These are phyloP conservation scores for Orchesellides sinensis DNA, from an alignment of 2,888 invertebrate species.

Conservation along the genomic window DNA sequence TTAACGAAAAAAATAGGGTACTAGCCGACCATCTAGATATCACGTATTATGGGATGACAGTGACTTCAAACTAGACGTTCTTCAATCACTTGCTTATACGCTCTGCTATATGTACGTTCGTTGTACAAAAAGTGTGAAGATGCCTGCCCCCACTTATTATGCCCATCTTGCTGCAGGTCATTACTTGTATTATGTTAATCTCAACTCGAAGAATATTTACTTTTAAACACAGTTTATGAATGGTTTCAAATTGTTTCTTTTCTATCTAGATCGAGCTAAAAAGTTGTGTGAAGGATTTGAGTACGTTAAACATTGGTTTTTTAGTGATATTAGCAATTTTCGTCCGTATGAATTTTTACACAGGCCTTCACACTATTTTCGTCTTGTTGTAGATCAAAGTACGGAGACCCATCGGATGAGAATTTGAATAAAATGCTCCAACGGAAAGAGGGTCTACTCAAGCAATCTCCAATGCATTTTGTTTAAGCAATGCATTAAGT, in stretches of 20 bases:
- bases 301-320: slow-evolving; percentile 18
- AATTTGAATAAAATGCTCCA: slow-evolving; percentile 37
- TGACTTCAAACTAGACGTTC: slow-evolving; percentile 83
- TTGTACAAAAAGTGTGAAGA: slow-evolving; percentile 82
- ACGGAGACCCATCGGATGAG: slow-evolving; percentile 5
- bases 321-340: not conserved
- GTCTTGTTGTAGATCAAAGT: slow-evolving; percentile 5
- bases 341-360: not conserved
- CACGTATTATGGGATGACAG: slow-evolving; percentile 90
- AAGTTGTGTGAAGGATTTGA: slow-evolving; percentile 61
- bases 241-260: not conserved
- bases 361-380: not conserved
- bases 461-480: slow-evolving; percentile 55
- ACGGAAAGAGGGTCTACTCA: not conserved
- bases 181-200: not conserved
- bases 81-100: slow-evolving; percentile 88
- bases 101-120: slow-evolving; percentile 91
- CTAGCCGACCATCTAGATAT: slow-evolving; percentile 78
- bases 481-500: too few species aligned
- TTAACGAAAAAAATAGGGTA: slow-evolving; percentile 13
- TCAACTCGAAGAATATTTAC: too few species aligned
- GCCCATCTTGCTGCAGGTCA: slow-evolving; percentile 68
- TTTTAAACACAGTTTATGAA: too few species aligned
- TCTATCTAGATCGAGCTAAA: slow-evolving; percentile 55
- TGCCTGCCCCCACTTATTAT: slow-evolving; percentile 71